phyloP scores from a whole-genome alignment of 2,797 vertebrate genomes.

The Epinephelus coioides region DNA sequence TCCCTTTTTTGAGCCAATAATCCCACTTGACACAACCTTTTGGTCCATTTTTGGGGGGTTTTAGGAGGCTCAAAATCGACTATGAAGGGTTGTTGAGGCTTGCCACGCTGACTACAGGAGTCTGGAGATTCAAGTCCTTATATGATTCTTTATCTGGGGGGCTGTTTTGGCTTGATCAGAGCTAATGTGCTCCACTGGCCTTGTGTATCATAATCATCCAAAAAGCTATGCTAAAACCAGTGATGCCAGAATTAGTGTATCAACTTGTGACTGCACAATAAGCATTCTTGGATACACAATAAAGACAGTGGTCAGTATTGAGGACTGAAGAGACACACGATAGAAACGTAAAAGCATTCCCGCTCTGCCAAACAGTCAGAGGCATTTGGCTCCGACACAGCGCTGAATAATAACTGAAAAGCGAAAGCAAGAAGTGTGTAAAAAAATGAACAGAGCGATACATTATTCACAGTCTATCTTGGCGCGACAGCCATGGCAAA shows the following conservation, averaged over 20 bases:
- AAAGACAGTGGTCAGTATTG: conserved; percentile 22
- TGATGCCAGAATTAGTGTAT: neutral
- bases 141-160: neutral
- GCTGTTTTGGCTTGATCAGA: neutral
- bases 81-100: conserved; percentile 38
- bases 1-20: conserved; percentile 67
- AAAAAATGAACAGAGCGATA: conserved; percentile 6
- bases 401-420: conserved; percentile 24
- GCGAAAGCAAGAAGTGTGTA: conserved; percentile 6
- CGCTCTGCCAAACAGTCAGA: conserved; percentile 19
- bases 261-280: neutral
- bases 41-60: conserved; percentile 61
- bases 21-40: conserved; percentile 74
- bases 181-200: neutral
- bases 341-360: conserved; percentile 8
- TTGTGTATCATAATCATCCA: neutral
- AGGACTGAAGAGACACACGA: conserved; percentile 4
- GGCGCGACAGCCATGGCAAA: conserved; percentile 28
- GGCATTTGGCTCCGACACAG: conserved; percentile 35
- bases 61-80: conserved; percentile 34
- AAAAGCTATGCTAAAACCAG: conserved; percentile 10
- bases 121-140: conserved; percentile 12
- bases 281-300: neutral
- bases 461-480: conserved; percentile 29
- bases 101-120: neutral